Base-by-base conservation (phyloP, 2,113 vertebrate genomes). In the Neodontobutis hainanensis region DNA sequence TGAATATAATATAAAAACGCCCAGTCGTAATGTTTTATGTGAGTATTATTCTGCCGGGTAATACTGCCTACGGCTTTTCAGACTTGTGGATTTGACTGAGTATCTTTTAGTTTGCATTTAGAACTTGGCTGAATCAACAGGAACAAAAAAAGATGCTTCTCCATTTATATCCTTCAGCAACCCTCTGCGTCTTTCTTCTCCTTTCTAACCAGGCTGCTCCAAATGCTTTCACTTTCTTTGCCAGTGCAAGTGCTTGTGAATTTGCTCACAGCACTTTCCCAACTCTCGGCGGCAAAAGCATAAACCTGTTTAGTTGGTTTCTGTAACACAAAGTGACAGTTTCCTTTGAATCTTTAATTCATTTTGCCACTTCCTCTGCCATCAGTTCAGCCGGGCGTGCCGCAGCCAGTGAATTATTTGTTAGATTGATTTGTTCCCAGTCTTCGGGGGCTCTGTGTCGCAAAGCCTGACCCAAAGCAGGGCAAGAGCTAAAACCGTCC, bases 331-430 rank as follows among this genome's bases (percentile, higher is more conserved):
- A 94, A 94, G 93, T 94, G 95, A 95, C 94, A 95, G 93, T 93
- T 91, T 93, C 92, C 89, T 92, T 95, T 89, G 71, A 95, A 95
- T 94, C 92, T 94, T 96, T 95, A 85, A 95, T 96, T 93, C 90
- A 90, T 93, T 94, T 94, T 93, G 93, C 94, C 94, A 94, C 93
- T 94, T 94, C 91, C 88, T 89, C 89, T 85, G 88, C 92, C 92
- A 94, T 95, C 93, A 94, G 94, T 83, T 92, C 93, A 93, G 87
- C 87, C 90, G 68, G 92, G 94, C 93, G 76, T 94, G 91, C 84
- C 89, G 68, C 90, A 84, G 88, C 89, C 87, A 68, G 90, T 95
- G 92, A 95, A 95, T 97, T 94, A 95, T 94, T 94, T 93, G 90
- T 93, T 91, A 91, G 88, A 91, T 93, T 92, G 91, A 92, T 92